Percentiles rank a stretch among this genome's conserved stretches.
These are phyloP conservation scores for Metacarcinus magister DNA, from an alignment of 2,888 invertebrate species.

Conservation along the genomic window DNA sequence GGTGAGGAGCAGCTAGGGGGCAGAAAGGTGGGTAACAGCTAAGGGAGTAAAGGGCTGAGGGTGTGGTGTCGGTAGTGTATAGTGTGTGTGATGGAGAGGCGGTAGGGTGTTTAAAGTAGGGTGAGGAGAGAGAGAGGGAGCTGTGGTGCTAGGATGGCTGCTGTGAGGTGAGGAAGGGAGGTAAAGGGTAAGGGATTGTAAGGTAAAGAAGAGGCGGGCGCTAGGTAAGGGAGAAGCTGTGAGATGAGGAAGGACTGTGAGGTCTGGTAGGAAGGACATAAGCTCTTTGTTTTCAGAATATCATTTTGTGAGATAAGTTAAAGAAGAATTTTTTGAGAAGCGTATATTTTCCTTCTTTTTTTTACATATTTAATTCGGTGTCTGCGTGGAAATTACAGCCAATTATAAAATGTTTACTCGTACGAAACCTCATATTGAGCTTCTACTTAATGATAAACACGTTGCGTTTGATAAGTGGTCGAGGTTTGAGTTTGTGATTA, in stretches of 20 bases:
- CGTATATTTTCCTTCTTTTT: not conserved
- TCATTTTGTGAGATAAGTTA: not conserved
- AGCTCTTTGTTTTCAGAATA: not conserved
- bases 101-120: not conserved
- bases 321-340: not conserved
- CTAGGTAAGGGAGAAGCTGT: not conserved
- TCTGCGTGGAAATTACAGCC: not conserved
- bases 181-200: not conserved
- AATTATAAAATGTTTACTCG: not conserved
- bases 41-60: not conserved
- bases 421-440: not conserved
- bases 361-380: not conserved
- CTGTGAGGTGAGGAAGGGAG: not conserved
- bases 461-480: not conserved
- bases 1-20: not conserved
- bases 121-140: not conserved
- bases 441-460: not conserved
- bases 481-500: not conserved
- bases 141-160: not conserved
- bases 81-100: not conserved
- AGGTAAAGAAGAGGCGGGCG: not conserved
- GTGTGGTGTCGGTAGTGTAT: not conserved
- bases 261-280: not conserved
- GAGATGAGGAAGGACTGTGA: not conserved
- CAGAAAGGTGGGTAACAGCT: slow-evolving; percentile 2